These are phyloP conservation scores for Spatulosminthurus flaviceps DNA, from an alignment of 2,888 invertebrate species.

Conservation along the genomic window DNA sequence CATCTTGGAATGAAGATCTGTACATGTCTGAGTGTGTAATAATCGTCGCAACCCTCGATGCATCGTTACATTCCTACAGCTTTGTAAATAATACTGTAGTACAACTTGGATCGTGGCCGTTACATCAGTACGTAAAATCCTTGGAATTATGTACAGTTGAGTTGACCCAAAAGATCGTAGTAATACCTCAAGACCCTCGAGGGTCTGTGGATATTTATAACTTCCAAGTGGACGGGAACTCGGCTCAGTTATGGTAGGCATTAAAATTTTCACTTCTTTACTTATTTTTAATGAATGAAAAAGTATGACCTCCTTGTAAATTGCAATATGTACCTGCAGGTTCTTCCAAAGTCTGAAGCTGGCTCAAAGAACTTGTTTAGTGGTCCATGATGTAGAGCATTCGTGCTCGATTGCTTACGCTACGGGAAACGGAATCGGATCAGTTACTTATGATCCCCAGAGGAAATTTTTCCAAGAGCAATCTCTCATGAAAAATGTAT, in stretches of 20 bases:
- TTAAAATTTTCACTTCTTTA: no score
- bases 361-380: slow-evolving; percentile 25
- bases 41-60: slow-evolving; percentile 44
- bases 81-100: slow-evolving; percentile 28
- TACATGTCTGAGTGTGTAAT: slow-evolving; percentile 50
- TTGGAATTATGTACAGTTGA: slow-evolving; percentile 43
- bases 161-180: slow-evolving; percentile 49
- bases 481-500: slow-evolving; percentile 29
- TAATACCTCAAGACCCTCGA: slow-evolving; percentile 35
- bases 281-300: not conserved
- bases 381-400: slow-evolving; percentile 52
- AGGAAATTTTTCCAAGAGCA: slow-evolving; percentile 38
- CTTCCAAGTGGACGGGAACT: slow-evolving; percentile 36
- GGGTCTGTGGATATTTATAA: slow-evolving; percentile 54
- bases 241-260: slow-evolving; percentile 53
- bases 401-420: slow-evolving; percentile 51
- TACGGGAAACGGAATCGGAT: slow-evolving; percentile 11
- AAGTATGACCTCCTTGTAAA: not conserved
- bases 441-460: slow-evolving; percentile 48
- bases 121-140: slow-evolving; percentile 51
- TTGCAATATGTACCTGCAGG: slow-evolving; percentile 24
- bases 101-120: slow-evolving; percentile 50
- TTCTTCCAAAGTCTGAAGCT: slow-evolving; percentile 41
- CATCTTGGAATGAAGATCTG: slow-evolving; percentile 54
- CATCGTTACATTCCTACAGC: slow-evolving; percentile 46